phyloP scores from a whole-genome alignment of 2,888 invertebrate genomes.

The Leucozona laternaria region DNA sequence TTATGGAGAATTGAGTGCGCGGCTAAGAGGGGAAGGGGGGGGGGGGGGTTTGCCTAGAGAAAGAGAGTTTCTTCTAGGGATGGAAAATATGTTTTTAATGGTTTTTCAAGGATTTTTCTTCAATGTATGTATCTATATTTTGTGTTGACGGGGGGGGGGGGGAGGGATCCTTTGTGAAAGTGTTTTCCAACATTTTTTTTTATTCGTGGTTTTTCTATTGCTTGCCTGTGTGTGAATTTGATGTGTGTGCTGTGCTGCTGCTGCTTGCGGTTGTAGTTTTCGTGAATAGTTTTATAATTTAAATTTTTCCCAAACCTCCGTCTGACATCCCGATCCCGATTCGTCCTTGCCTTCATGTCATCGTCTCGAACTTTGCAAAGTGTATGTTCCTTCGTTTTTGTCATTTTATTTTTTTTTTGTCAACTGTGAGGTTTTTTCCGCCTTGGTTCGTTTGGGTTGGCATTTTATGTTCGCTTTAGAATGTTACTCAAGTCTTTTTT shows the following conservation, averaged over 20 bases:
- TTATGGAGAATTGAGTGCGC: constrained; percentile 47
- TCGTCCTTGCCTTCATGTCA: constrained; percentile 36
- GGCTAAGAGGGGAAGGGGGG: not conserved
- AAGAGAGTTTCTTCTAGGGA: constrained; percentile 18
- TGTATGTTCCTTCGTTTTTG: constrained; percentile 32
- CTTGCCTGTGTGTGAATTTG: constrained; percentile 37
- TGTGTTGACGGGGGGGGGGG: no score
- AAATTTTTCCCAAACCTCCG: constrained; percentile 65
- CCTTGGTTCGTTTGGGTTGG: constrained; percentile 61
- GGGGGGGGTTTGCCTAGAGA: no score
- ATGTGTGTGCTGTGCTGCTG: constrained; percentile 40
- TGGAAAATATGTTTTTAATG: constrained; percentile 75
- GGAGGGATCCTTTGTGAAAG: constrained; percentile 72
- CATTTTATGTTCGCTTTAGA: constrained; percentile 72
- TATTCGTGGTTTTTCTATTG: constrained; percentile 41
- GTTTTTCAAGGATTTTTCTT: constrained; percentile 74
- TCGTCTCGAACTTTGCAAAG: constrained; percentile 50
- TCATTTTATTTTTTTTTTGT: constrained; percentile 41
- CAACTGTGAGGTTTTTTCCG: constrained; percentile 55
- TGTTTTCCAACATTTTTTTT: constrained; percentile 59
- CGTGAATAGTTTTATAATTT: constrained; percentile 75
- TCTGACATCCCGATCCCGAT: not conserved
- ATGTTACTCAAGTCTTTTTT: constrained; percentile 59
- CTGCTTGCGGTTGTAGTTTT: constrained; percentile 73
- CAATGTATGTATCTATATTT: constrained; percentile 30